A percentile compares a stretch with the other conserved stretches of the same genome.
phyloP scores from a whole-genome alignment of 2,888 invertebrate genomes.

The Strigamia maritima region DNA sequence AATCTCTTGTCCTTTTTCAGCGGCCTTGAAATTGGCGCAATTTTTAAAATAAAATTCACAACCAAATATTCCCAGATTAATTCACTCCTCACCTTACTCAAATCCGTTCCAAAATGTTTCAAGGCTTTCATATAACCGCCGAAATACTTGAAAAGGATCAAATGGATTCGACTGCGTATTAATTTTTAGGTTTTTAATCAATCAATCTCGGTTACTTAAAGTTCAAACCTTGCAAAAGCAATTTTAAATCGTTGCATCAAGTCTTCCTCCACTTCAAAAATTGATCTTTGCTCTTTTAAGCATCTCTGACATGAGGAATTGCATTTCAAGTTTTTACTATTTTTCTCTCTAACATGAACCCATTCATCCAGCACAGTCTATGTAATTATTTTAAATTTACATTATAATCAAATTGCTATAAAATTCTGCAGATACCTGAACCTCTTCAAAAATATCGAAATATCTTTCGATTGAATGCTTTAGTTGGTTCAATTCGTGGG shows the following conservation, averaged over 20 bases:
- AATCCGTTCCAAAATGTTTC: not conserved
- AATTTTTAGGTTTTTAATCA: not conserved
- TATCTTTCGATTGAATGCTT: not conserved
- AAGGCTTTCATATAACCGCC: not conserved
- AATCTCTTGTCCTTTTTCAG: not conserved
- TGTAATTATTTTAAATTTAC: not conserved
- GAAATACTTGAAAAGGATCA: not conserved
- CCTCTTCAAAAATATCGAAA: not conserved
- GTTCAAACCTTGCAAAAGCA: not conserved
- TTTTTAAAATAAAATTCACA: no score
- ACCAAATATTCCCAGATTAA: no score
- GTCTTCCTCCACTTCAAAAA: not conserved
- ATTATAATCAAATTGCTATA: not conserved
- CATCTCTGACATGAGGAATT: not conserved
- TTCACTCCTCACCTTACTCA: not conserved
- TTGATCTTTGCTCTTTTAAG: not conserved
- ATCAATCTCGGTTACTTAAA: not conserved
- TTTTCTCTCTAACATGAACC: not conserved
- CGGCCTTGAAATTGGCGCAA: not conserved
- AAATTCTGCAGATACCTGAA: not conserved
- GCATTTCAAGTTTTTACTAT: not conserved
- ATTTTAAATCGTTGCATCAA: not conserved
- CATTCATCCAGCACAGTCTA: not conserved
- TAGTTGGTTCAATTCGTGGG: not conserved
- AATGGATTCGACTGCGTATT: not conserved